Conservation (phyloP, 2,113 vertebrate genomes). For the Saguinus imperator region DNA sequence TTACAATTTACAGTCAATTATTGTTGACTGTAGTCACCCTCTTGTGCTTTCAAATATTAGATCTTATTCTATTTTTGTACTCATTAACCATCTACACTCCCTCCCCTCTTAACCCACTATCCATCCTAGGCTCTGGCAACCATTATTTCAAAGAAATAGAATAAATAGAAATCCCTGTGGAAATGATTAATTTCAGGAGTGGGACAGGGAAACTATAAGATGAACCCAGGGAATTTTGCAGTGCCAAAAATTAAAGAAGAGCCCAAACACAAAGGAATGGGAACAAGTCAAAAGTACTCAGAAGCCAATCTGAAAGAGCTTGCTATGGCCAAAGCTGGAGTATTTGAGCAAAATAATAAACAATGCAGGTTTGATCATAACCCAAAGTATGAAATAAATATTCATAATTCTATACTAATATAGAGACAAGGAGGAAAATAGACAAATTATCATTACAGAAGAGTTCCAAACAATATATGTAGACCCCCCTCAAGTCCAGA, state of each 20-base stretch:
- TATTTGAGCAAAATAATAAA: slow-evolving; percentile 10
- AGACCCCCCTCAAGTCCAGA: background rate
- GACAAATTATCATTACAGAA: background rate
- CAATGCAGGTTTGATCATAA: background rate
- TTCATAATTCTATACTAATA: background rate
- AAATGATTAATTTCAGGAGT: slow-evolving; percentile 4
- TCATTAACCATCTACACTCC: too few relatives aligned
- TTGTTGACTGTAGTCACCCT: too few relatives aligned
- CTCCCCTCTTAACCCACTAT: too few relatives aligned
- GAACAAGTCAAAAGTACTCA: background rate
- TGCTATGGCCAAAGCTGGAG: background rate
- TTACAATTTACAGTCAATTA: too few relatives aligned
- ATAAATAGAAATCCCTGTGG: too few relatives aligned
- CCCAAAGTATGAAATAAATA: background rate
- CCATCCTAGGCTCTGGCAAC: too few relatives aligned
- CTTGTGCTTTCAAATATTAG: too few relatives aligned
- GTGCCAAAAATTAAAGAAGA: background rate
- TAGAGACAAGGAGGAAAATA: background rate
- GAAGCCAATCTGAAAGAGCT: background rate
- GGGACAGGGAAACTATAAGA: background rate
- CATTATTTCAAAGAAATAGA: background rate
- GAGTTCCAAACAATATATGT: background rate
- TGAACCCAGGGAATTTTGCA: background rate
- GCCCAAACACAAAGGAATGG: background rate
- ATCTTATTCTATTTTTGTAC: too few relatives aligned